phyloP scores from a whole-genome alignment of 2,797 vertebrate genomes.

The Nyctibius grandis region DNA sequence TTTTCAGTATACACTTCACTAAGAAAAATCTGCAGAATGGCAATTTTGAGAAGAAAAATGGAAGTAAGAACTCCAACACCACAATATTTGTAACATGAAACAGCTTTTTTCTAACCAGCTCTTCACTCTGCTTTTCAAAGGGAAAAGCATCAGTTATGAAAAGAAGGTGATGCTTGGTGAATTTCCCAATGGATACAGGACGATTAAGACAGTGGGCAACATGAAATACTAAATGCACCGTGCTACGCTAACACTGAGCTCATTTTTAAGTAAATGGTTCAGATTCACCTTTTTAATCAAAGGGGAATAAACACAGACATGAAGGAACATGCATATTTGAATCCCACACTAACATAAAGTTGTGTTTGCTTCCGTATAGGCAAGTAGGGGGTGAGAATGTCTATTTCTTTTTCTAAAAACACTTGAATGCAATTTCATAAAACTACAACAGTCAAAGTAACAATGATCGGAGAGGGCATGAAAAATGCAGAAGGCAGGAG shows the following conservation, averaged over 20 bases:
- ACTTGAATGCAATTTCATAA: not conserved
- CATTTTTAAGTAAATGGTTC: not conserved
- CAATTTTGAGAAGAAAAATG: not conserved
- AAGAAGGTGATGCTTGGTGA: not conserved
- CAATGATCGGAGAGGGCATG: not conserved
- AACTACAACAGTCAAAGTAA: not conserved
- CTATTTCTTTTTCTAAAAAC: not conserved
- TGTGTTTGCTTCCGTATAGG: not conserved
- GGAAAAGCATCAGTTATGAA: not conserved
- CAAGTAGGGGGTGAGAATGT: rapidly evolving
- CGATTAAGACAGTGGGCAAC: not conserved
- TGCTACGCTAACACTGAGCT: not conserved
- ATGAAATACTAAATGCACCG: not conserved
- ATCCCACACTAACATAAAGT: not conserved
- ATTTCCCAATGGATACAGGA: not conserved
- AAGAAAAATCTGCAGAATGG: not conserved
- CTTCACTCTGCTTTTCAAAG: not conserved
- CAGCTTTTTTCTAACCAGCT: not conserved
- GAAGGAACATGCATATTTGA: not conserved
- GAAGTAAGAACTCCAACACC: not conserved
- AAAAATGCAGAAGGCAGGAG: not conserved
- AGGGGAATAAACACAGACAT: not conserved
- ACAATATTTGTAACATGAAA: not conserved
- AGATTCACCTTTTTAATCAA: not conserved
- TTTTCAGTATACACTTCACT: not conserved